These are phyloP conservation scores for Drepanosiphum platanoidis DNA, from an alignment of 2,888 invertebrate genomes.

Conservation along the genomic window DNA sequence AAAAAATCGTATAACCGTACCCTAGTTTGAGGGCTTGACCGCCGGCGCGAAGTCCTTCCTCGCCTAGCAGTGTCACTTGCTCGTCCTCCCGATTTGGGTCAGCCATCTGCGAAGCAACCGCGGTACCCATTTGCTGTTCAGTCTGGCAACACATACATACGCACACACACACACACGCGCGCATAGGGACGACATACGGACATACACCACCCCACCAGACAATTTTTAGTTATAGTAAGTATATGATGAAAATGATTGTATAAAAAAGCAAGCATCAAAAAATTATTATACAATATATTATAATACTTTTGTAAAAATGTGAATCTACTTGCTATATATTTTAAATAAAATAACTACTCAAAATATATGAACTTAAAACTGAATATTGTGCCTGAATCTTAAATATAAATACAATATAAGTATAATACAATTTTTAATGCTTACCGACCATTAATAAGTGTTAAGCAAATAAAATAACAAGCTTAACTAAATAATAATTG, in stretches of 20 bases:
- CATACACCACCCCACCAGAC: slow-evolving; percentile 62
- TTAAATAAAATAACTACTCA: not conserved
- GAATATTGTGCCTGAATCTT: not conserved
- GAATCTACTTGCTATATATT: not conserved
- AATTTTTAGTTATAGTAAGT: slow-evolving; percentile 55
- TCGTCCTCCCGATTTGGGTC: slow-evolving; percentile 96
- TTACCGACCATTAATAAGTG: slow-evolving; percentile 38
- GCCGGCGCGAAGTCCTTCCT: slow-evolving; percentile 93
- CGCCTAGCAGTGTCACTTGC: slow-evolving; percentile 94
- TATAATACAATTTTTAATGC: slow-evolving; percentile 54
- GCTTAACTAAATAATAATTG: slow-evolving; percentile 40
- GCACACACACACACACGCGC: slow-evolving; percentile 65
- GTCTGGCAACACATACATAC: slow-evolving; percentile 75
- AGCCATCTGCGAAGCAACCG: slow-evolving; percentile 89
- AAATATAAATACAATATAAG: not conserved
- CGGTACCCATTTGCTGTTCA: slow-evolving; percentile 74
- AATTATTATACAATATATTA: slow-evolving; percentile 30
- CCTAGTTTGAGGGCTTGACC: slow-evolving; percentile 98
- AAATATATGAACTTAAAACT: not conserved
- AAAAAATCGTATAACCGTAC: slow-evolving; percentile 70
- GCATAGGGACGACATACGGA: slow-evolving; percentile 62
- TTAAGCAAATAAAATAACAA: slow-evolving; percentile 59
- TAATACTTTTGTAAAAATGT: not conserved
- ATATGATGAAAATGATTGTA: slow-evolving; percentile 54
- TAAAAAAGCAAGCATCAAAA: slow-evolving; percentile 60